Evolutionary conservation across 1,140 invertebrate species (phyloP).

Genomic region (Bombus waltoni): DNA sequence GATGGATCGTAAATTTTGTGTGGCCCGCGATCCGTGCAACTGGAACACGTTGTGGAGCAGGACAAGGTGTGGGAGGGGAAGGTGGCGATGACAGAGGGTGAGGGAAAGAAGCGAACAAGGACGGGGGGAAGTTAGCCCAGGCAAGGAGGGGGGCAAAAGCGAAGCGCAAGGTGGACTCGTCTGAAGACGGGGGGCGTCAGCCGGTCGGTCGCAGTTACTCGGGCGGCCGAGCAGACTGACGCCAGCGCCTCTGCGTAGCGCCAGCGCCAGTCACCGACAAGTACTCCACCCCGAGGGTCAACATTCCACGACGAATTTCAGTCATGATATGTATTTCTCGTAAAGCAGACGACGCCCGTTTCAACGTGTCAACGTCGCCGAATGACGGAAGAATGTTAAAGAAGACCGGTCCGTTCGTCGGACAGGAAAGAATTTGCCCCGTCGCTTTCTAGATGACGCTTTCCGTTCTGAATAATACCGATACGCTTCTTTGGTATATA

Average conservation of each 20-base stretch:
- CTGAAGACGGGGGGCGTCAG: slow-evolving; percentile 47
- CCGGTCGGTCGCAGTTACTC: slow-evolving; percentile 43
- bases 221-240: slow-evolving; percentile 58
- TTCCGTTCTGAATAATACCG: background rate
- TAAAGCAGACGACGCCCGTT: slow-evolving; percentile 13
- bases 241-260: slow-evolving; percentile 62
- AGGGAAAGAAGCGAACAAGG: slow-evolving; percentile 3
- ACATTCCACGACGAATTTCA: slow-evolving; percentile 70
- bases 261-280: slow-evolving; percentile 52
- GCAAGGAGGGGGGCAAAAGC: slow-evolving; percentile 10
- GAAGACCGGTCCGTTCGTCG: background rate
- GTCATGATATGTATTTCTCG: slow-evolving; percentile 56
- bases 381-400: slow-evolving; percentile 26
- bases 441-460: background rate
- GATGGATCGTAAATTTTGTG: background rate
- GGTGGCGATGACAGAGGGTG: slow-evolving; percentile 1
- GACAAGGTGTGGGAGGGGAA: background rate
- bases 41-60: slow-evolving; percentile 14
- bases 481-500: background rate
- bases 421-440: background rate
- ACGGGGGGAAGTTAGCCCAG: background rate
- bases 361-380: background rate
- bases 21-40: slow-evolving; percentile 3
- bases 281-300: slow-evolving; percentile 57
- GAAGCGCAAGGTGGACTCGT: slow-evolving; percentile 56